Evolutionary conservation across 2,888 invertebrate genomes (phyloP).

Genomic region (Eupithecia abbreviata): DNA sequence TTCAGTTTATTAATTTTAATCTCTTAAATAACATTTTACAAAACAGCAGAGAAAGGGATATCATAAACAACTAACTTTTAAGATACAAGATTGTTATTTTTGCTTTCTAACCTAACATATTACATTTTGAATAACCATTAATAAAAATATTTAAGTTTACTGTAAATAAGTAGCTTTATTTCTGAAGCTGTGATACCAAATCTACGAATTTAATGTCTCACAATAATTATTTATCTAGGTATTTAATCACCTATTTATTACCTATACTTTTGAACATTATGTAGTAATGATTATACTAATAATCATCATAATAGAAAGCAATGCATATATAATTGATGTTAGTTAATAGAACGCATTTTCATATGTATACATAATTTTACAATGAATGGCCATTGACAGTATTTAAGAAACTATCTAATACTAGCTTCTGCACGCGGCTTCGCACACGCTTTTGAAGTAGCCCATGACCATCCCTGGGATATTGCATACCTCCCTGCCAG

Average conservation of each 20-base stretch:
- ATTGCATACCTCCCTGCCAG: no score
- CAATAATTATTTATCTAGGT: slow-evolving; percentile 37
- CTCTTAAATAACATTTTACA: slow-evolving; percentile 51
- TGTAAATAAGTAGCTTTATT: slow-evolving; percentile 40
- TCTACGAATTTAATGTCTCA: slow-evolving; percentile 31
- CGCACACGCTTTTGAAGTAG: background rate
- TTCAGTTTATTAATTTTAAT: slow-evolving; percentile 48
- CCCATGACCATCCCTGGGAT: background rate
- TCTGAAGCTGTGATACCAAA: slow-evolving; percentile 38
- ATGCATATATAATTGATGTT: slow-evolving; percentile 5
- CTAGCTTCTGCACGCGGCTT: background rate
- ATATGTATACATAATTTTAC: background rate
- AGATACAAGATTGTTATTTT: slow-evolving; percentile 29
- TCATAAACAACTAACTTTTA: slow-evolving; percentile 41
- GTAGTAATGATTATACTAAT: slow-evolving; percentile 12
- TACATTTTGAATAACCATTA: slow-evolving; percentile 20
- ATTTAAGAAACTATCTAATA: background rate
- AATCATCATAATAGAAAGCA: slow-evolving; percentile 14
- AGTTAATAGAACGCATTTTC: background rate
- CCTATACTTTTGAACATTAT: slow-evolving; percentile 19
- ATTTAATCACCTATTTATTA: slow-evolving; percentile 6
- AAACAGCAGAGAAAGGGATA: slow-evolving; percentile 46
- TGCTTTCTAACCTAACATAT: slow-evolving; percentile 16
- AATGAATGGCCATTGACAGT: background rate
- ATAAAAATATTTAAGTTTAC: slow-evolving; percentile 29